Conservation (phyloP, 2,797 vertebrate genomes). For the Picus viridis region DNA sequence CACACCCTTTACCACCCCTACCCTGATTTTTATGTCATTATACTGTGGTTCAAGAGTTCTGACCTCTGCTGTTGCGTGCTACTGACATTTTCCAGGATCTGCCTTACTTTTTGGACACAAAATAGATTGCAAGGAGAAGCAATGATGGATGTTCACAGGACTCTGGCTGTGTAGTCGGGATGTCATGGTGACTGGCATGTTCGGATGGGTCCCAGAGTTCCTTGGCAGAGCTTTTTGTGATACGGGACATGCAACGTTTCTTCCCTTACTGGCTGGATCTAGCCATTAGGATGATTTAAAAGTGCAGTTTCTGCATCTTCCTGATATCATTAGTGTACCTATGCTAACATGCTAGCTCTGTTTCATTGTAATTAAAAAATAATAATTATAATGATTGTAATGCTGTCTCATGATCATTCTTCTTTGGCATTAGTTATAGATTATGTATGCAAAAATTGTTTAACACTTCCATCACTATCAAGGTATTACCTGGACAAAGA, state of each 20-base stretch:
- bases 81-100: not conserved
- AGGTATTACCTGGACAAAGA: slow-evolving; percentile 31
- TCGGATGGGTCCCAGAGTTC: not conserved
- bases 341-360: slow-evolving; percentile 1
- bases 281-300: not conserved
- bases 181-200: not conserved
- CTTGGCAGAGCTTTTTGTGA: not conserved
- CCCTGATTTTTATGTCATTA: not conserved
- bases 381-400: slow-evolving; percentile 27
- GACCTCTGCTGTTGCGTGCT: not conserved
- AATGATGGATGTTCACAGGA: not conserved
- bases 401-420: slow-evolving; percentile 34
- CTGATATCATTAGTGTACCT: not conserved
- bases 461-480: slow-evolving; percentile 33
- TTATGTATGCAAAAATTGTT: slow-evolving; percentile 33
- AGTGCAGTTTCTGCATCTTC: not conserved
- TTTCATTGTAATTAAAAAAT: slow-evolving; percentile 44
- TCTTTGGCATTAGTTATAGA: slow-evolving; percentile 32
- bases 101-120: not conserved
- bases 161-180: not conserved
- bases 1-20: too few relatives aligned
- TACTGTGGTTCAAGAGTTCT: not conserved
- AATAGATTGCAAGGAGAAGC: not conserved
- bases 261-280: not conserved
- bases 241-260: not conserved